These are phyloP conservation scores for Coturnix japonica DNA, from an alignment of 2,113 vertebrate species.

Conservation along the genomic window DNA sequence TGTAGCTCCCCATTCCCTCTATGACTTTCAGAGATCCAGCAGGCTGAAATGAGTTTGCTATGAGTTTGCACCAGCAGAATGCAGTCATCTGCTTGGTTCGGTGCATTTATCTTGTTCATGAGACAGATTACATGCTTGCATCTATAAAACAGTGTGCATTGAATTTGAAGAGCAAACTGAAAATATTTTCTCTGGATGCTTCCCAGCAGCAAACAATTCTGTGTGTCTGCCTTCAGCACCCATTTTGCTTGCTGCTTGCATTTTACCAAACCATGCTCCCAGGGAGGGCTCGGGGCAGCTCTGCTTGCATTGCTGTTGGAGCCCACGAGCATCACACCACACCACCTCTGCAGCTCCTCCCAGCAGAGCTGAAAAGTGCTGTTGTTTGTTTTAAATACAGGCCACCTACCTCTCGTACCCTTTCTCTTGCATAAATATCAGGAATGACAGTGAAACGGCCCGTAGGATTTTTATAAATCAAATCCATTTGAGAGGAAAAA, in stretches of 20 bases:
- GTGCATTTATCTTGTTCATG: background rate
- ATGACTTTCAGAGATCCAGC: background rate
- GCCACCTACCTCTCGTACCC: accelerated
- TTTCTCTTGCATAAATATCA: background rate
- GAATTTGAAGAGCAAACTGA: background rate
- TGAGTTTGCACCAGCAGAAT: background rate
- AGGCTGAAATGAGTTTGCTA: background rate
- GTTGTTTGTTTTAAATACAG: background rate
- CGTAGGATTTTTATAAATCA: slow-evolving; percentile 3
- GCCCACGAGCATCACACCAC: background rate
- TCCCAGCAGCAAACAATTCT: background rate
- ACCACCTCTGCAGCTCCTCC: background rate
- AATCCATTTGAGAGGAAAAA: background rate
- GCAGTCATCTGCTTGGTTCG: background rate
- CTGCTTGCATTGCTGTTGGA: background rate
- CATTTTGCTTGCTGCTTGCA: background rate
- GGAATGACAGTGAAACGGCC: background rate
- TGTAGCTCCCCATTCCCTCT: background rate
- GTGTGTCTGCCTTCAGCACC: background rate
- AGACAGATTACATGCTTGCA: background rate
- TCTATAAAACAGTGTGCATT: background rate
- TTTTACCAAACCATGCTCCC: background rate
- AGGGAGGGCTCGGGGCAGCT: background rate
- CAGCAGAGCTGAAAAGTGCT: background rate
- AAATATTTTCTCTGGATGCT: background rate